Percentiles rank a stretch among this genome's conserved stretches.
These are phyloP conservation scores for Desmophyllum pertusum DNA, from an alignment of 92 coral and sea anemone genomes.

Conservation along the genomic window DNA sequence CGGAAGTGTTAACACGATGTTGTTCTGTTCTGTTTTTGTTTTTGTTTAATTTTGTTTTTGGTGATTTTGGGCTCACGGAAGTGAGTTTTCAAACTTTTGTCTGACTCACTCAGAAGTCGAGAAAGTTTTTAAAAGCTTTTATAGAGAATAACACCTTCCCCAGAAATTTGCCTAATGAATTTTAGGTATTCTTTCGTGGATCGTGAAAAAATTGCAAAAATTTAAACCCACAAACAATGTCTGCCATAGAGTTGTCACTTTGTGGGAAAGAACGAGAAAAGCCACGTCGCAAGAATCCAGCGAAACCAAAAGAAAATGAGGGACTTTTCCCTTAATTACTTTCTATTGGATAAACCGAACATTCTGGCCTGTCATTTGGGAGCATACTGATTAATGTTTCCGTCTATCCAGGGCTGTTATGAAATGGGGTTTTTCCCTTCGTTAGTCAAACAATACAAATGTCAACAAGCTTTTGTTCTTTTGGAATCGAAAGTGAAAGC, in stretches of 20 bases:
- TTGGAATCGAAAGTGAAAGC: conserved; percentile 22
- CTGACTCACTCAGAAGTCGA: no score
- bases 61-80: no score
- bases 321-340: not conserved
- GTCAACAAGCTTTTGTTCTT: not conserved
- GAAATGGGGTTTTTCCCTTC: conserved; percentile 3
- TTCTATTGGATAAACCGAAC: not conserved
- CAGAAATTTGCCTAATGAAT: not conserved
- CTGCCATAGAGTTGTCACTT: not conserved
- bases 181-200: no score
- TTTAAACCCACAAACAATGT: not conserved
- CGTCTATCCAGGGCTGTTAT: not conserved
- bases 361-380: not conserved
- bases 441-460: not conserved
- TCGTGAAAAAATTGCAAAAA: not conserved
- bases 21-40: no score
- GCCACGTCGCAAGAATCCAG: no score
- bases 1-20: no score
- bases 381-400: not conserved
- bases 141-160: not conserved
- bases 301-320: no score
- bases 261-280: not conserved
- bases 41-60: no score
- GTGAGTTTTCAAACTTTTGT: no score
- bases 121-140: no score